Evolutionary conservation across 2,888 invertebrate genomes (phyloP).

Genomic region (Ceriagrion tenellum): DNA sequence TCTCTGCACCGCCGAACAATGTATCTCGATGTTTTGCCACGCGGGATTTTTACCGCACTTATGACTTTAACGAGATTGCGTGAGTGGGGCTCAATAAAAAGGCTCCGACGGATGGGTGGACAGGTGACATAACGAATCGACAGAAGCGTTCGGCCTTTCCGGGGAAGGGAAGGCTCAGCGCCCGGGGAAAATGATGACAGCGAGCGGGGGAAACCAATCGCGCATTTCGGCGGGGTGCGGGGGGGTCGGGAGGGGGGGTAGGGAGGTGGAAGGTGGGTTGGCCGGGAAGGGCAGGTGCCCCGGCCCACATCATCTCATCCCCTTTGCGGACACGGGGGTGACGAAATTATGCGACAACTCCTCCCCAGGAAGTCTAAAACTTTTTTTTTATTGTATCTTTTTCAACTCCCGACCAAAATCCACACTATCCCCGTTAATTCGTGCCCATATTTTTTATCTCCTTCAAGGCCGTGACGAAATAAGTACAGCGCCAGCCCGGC

Average conservation of each 20-base stretch:
- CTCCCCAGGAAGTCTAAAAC: background rate
- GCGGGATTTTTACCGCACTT: background rate
- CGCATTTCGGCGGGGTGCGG: background rate
- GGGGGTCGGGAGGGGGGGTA: background rate
- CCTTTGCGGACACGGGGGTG: background rate
- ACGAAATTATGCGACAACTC: conserved; percentile 24
- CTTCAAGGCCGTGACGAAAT: conserved; percentile 31
- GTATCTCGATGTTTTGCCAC: background rate
- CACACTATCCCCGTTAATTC: background rate
- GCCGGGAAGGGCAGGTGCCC: background rate
- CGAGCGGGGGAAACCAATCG: background rate
- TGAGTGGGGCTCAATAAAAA: background rate
- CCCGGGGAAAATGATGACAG: background rate
- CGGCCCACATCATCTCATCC: background rate
- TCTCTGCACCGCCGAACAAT: background rate
- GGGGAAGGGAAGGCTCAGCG: background rate
- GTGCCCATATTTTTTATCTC: background rate
- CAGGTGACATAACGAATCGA: conserved; percentile 36
- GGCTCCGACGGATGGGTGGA: background rate
- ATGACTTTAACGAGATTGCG: background rate
- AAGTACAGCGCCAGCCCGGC: background rate
- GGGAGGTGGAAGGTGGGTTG: background rate
- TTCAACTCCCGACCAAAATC: background rate
- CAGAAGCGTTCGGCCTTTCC: background rate
- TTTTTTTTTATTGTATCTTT: background rate